These are phyloP conservation scores for Philopedon plagiatum DNA, from an alignment of 2,888 invertebrate genomes.

Conservation along the genomic window DNA sequence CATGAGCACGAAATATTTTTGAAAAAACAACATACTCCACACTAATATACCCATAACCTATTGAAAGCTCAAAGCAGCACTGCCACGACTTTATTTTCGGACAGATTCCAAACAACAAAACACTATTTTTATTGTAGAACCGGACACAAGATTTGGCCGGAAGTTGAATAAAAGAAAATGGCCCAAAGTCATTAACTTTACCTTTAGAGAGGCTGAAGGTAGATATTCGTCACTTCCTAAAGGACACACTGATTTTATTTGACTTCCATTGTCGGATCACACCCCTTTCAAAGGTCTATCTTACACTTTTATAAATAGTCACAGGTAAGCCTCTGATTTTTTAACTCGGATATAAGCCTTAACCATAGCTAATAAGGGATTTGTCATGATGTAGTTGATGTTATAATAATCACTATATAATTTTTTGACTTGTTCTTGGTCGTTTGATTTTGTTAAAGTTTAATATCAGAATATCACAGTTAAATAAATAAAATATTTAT, in stretches of 20 bases:
- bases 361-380: conserved; percentile 37
- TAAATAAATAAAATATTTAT: no score
- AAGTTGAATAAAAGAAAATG: conserved; percentile 55
- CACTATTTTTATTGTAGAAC: conserved; percentile 47
- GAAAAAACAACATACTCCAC: background rate
- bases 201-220: conserved; percentile 37
- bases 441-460: no score
- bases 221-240: conserved; percentile 32
- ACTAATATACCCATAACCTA: background rate
- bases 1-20: background rate
- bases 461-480: no score
- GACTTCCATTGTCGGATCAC: conserved; percentile 37
- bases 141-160: conserved; percentile 50
- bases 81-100: background rate
- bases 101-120: conserved; percentile 10
- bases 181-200: conserved; percentile 54
- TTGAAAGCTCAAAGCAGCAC: background rate
- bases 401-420: conserved; percentile 38
- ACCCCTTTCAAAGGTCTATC: conserved; percentile 37
- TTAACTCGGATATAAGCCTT: conserved; percentile 20
- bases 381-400: conserved; percentile 30
- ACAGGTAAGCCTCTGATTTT: conserved; percentile 34
- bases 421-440: conserved; percentile 19
- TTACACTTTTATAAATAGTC: conserved; percentile 24
- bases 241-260: conserved; percentile 39